These are phyloP conservation scores for Scaptomyza caliginosa DNA, from an alignment of 2,888 invertebrate genomes.

Conservation along the genomic window DNA sequence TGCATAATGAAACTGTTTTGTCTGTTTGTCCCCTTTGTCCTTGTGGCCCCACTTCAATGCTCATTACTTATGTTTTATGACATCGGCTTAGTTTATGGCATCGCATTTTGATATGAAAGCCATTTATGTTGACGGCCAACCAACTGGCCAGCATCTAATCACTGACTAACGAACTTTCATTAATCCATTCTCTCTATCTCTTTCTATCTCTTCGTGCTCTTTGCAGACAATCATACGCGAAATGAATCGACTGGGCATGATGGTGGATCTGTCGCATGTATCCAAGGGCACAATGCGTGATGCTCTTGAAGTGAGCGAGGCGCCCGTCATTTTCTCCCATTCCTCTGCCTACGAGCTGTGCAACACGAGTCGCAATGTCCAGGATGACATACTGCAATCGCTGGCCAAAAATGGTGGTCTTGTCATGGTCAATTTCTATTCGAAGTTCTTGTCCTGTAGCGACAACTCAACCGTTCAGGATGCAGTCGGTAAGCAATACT, in stretches of 20 bases:
- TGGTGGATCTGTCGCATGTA: constrained; percentile 93
- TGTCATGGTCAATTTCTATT: constrained; percentile 95
- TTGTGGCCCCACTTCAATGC: constrained; percentile 20
- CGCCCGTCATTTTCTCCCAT: constrained; percentile 94
- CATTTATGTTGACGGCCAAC: constrained; percentile 27
- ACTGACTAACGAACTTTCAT: constrained; percentile 53
- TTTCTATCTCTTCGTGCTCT: not conserved
- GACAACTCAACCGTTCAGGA: constrained; percentile 90
- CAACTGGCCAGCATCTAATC: constrained; percentile 48
- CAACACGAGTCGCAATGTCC: constrained; percentile 92
- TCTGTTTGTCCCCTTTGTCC: not conserved
- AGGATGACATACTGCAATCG: constrained; percentile 89
- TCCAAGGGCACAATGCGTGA: constrained; percentile 92
- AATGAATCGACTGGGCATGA: constrained; percentile 95
- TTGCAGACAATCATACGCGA: constrained; percentile 91
- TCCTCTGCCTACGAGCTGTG: constrained; percentile 92
- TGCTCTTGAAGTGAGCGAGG: constrained; percentile 89
- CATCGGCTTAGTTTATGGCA: constrained; percentile 56
- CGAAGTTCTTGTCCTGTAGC: constrained; percentile 90
- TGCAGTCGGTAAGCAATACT: constrained; percentile 90
- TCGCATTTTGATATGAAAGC: constrained; percentile 50
- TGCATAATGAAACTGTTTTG: constrained; percentile 61
- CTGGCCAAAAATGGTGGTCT: constrained; percentile 92
- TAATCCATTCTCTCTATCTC: constrained; percentile 10
- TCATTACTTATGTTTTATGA: constrained; percentile 77